Conservation (phyloP, 37 sponge, comb jelly and placozoan genomes). For the Lycopodina hypogea region DNA sequence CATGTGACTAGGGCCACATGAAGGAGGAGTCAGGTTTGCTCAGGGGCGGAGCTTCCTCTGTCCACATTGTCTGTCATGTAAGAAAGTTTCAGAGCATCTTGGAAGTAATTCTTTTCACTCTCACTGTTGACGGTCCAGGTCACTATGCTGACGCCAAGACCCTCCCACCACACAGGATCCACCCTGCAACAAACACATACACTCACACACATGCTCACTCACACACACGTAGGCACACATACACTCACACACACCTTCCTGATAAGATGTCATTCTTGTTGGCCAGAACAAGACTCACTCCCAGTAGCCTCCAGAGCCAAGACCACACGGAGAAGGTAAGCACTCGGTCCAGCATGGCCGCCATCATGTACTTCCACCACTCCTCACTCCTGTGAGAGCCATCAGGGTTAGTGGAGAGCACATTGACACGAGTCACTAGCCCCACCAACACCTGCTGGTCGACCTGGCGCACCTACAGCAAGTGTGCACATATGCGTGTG, state of each 20-base stretch:
- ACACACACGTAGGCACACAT: not conserved
- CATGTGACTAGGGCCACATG: no score
- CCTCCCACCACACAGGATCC: conserved; percentile 1
- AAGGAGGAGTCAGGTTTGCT: not conserved
- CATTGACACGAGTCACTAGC: not conserved
- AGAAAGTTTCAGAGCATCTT: conserved; percentile 10
- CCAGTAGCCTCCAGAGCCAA: conserved; percentile 29
- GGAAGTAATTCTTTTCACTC: conserved; percentile 24
- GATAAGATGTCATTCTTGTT: conserved; percentile 24
- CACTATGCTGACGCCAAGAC: conserved; percentile 2
- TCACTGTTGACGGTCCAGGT: conserved; percentile 55
- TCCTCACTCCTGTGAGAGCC: not conserved
- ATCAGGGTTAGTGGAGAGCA: not conserved
- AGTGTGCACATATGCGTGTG: no score
- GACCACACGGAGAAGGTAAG: not conserved
- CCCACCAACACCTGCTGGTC: conserved; percentile 11
- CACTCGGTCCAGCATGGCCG: not conserved
- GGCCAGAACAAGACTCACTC: conserved; percentile 20
- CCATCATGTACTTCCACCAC: conserved; percentile 17
- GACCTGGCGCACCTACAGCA: conserved; percentile 3
- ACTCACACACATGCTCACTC: not conserved
- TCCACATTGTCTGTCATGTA: conserved; percentile 38
- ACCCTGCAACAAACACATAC: not conserved
- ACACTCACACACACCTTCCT: not conserved
- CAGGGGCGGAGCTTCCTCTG: not conserved